phyloP scores from a whole-genome alignment of 2,888 invertebrate genomes.

The Acanthosoma haemorrhoidale region DNA sequence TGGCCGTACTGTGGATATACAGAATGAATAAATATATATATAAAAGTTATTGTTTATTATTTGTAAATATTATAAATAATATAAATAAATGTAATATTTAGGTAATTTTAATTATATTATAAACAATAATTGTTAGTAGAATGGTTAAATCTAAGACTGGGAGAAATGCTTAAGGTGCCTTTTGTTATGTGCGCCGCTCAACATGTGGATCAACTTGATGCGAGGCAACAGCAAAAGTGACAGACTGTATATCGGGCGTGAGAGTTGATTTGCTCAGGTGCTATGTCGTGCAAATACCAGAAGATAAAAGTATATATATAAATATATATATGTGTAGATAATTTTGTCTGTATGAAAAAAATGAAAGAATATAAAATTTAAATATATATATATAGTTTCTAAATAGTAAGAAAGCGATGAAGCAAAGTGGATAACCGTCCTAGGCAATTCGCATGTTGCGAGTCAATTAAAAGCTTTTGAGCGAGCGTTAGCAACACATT shows the following conservation, averaged over 20 bases:
- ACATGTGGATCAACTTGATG: constrained; percentile 27
- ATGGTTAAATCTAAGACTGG: constrained; percentile 22
- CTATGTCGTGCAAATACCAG: constrained; percentile 37
- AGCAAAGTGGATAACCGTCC: constrained; percentile 28
- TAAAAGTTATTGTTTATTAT: constrained; percentile 22
- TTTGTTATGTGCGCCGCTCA: constrained; percentile 36
- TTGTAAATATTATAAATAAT: constrained; percentile 26
- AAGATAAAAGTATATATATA: constrained; percentile 19
- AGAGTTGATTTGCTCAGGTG: constrained; percentile 38
- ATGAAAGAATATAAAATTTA: constrained; percentile 9
- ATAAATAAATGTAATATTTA: constrained; percentile 28
- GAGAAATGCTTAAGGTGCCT: constrained; percentile 28
- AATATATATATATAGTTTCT: constrained; percentile 21
- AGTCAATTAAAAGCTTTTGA: constrained; percentile 21
- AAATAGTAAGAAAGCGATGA: constrained; percentile 1
- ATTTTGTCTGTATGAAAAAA: constrained; percentile 16
- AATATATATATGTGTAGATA: constrained; percentile 18
- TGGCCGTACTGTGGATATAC: constrained; percentile 23
- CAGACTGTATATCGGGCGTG: constrained; percentile 17
- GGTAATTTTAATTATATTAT: constrained; percentile 25
- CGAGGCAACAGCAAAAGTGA: constrained; percentile 25
- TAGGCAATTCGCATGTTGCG: constrained; percentile 25
- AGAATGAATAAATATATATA: constrained; percentile 26
- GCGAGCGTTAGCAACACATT: constrained; percentile 1
- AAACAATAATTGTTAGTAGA: constrained; percentile 25